Percentiles rank a stretch among this genome's conserved stretches.
These are phyloP conservation scores for Gorsachius magnificus DNA, from an alignment of 2,797 vertebrate genomes.

Conservation along the genomic window DNA sequence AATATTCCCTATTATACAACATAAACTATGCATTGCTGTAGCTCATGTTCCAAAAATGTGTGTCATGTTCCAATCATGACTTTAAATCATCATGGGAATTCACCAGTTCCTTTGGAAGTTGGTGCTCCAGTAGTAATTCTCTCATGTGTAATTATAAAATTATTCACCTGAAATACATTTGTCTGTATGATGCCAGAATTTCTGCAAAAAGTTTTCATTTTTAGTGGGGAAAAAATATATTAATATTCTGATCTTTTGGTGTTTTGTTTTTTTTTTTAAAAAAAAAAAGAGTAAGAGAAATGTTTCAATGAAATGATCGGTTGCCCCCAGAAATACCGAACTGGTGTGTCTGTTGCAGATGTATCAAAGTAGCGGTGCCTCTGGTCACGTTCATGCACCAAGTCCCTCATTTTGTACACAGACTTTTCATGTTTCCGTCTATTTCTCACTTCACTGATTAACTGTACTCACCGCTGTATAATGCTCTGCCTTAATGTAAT, in stretches of 20 bases:
- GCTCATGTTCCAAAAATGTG: background rate
- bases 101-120: background rate
- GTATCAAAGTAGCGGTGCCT: background rate
- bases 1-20: background rate
- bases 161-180: background rate
- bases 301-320: background rate
- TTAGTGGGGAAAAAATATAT: background rate
- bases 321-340: background rate
- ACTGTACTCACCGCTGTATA: background rate
- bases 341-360: background rate
- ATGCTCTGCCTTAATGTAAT: background rate
- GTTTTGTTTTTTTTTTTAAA: too few relatives aligned
- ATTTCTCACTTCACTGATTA: background rate
- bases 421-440: background rate
- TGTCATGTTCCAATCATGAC: background rate
- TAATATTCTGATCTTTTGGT: background rate
- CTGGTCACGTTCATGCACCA: background rate
- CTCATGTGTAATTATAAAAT: background rate
- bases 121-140: background rate
- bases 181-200: background rate
- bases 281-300: background rate
- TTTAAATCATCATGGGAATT: background rate
- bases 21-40: background rate
- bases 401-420: background rate
- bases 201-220: background rate